Evolutionary conservation across 2,888 invertebrate genomes (phyloP).

Genomic region (Acanthosepion esculentum): DNA sequence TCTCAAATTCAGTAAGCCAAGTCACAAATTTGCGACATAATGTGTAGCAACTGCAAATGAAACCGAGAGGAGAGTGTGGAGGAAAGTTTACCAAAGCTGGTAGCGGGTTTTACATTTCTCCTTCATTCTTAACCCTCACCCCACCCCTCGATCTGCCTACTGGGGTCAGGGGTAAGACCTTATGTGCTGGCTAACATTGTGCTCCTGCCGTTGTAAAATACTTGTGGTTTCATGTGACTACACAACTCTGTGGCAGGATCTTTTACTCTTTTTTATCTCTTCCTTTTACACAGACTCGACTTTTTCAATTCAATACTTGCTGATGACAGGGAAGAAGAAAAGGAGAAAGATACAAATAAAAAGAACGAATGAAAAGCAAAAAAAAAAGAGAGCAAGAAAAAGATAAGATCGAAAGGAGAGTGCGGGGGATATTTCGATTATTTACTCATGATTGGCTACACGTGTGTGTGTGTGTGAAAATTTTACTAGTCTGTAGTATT

Average conservation of each 20-base stretch:
- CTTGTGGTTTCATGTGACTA: slow-evolving; percentile 21
- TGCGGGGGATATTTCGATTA: too few relatives aligned
- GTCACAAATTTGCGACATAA: neutral
- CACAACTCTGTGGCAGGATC: neutral
- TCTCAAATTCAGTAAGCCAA: neutral
- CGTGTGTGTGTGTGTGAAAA: neutral
- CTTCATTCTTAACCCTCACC: neutral
- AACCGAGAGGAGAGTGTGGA: neutral
- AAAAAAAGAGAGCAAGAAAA: too few relatives aligned
- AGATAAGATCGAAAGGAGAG: too few relatives aligned
- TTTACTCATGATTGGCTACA: too few relatives aligned
- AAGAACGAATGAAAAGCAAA: too few relatives aligned
- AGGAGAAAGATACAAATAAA: too few relatives aligned
- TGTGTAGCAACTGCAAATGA: neutral
- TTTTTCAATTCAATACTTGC: too few relatives aligned
- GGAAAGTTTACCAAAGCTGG: neutral
- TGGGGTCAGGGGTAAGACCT: slow-evolving; percentile 33
- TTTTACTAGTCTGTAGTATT: neutral
- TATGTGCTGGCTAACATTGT: slow-evolving; percentile 18
- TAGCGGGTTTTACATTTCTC: neutral
- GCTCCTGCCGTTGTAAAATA: slow-evolving; percentile 25
- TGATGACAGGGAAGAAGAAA: too few relatives aligned
- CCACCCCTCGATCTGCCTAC: neutral
- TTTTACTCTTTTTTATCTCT: neutral
- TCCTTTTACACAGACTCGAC: too few relatives aligned